Percentiles rank a stretch among this genome's conserved stretches.
phyloP scores from a whole-genome alignment of 2,888 invertebrate species.

The Anoplius nigerrimus region DNA sequence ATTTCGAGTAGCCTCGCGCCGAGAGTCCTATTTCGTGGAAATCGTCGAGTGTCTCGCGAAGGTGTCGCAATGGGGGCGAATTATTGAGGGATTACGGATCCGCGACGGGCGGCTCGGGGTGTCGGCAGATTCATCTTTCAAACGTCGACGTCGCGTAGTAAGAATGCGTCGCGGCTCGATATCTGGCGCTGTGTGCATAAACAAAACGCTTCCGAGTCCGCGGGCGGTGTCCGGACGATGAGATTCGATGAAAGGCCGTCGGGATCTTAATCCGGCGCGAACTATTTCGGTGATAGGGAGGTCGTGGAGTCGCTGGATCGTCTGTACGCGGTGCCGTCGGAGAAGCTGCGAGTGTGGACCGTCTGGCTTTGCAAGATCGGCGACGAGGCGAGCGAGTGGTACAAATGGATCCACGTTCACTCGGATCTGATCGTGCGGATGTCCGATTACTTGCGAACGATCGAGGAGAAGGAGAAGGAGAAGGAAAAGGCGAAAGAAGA shows the following conservation, averaged over 20 bases:
- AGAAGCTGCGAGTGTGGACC: conserved; percentile 64
- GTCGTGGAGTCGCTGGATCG: conserved; percentile 48
- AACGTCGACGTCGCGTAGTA: no score
- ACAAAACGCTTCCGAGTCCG: background rate
- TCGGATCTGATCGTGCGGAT: conserved; percentile 56
- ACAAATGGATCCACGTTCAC: conserved; percentile 60
- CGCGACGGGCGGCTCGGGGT: no score
- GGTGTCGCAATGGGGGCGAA: no score
- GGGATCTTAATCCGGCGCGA: background rate
- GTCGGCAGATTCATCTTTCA: background rate
- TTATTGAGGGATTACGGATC: no score
- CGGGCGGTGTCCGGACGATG: background rate
- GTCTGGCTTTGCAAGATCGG: conserved; percentile 62
- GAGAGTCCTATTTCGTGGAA: no score
- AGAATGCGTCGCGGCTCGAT: background rate
- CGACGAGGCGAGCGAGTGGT: conserved; percentile 62
- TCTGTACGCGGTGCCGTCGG: conserved; percentile 57
- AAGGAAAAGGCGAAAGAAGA: conserved; percentile 21
- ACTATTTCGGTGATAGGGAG: conserved; percentile 24
- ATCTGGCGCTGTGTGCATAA: background rate
- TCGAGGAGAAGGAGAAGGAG: conserved; percentile 21
- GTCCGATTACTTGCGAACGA: conserved; percentile 43
- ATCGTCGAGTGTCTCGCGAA: no score
- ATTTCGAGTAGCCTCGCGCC: no score
- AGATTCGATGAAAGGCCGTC: background rate